phyloP scores from a whole-genome alignment of 2,888 invertebrate genomes.

The Drosophila fungiperda region DNA sequence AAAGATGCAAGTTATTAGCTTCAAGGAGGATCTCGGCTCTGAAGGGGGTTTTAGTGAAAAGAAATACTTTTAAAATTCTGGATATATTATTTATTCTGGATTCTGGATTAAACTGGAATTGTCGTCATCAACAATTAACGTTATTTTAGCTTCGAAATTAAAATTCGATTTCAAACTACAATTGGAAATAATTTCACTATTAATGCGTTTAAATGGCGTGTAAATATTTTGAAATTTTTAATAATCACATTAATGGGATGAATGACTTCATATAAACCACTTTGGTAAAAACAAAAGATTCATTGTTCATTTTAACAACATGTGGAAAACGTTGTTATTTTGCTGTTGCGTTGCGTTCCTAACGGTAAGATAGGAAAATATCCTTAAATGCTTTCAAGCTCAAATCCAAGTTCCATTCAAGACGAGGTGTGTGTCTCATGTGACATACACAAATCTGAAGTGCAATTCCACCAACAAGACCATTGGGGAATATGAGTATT shows the following conservation, averaged over 20 bases:
- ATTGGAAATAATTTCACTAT: slow-evolving; percentile 5
- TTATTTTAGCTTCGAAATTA: too few relatives aligned
- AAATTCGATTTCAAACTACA: neutral
- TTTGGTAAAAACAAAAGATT: too few relatives aligned
- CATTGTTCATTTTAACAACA: neutral
- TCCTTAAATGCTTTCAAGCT: neutral
- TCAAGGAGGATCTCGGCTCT: too few relatives aligned
- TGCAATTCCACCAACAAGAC: neutral
- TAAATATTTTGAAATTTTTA: neutral
- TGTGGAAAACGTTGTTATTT: neutral
- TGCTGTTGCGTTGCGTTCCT: neutral
- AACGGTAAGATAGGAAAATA: neutral
- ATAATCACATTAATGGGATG: too few relatives aligned
- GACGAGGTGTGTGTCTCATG: neutral
- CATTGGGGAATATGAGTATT: neutral
- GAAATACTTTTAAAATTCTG: too few relatives aligned
- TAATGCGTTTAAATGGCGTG: slow-evolving; percentile 16
- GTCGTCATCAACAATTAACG: too few relatives aligned
- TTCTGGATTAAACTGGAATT: too few relatives aligned
- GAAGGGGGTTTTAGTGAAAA: neutral
- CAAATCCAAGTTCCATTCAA: neutral
- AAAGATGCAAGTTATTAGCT: too few relatives aligned
- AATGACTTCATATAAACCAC: too few relatives aligned
- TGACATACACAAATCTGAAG: neutral
- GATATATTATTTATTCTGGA: too few relatives aligned